Evolutionary conservation across 2,113 vertebrate species (phyloP), one percentile per base, ranked within the genome.

Genomic region (Anthoscopus minutus): DNA sequence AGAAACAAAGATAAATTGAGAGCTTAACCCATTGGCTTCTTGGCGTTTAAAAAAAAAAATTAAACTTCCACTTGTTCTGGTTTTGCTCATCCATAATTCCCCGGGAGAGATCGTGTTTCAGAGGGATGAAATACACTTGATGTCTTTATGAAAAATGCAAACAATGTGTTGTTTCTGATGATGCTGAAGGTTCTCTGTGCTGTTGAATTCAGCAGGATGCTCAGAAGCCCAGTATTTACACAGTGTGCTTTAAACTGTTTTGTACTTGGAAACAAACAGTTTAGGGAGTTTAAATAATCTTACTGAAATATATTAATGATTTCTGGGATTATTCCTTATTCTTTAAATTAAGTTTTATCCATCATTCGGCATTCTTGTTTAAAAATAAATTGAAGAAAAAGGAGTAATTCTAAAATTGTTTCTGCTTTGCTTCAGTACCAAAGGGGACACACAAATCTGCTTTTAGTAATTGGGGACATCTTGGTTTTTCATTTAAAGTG

Each of bases 1-100:
- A 97, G 95, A 86, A 97, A 96, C 95, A 96, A 96, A 96, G 96
- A 97, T 97, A 93, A 96, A 97, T 96, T 90, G 94, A 96, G 94
- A 97, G 96, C 90, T 97, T 97, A 97, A 97, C 96, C 96, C 93
- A n/a, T 81, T 97, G 96, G 93, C 94, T 97, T 95, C 92, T 96
- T 90, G 90, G 86, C 92, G 64, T 94, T 93, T 60, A 7, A 83
- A 92, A 80, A 90, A 93, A 92, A 94, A 94, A 88, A 92, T 90
- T 92, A 86, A 94, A 86, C 93, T 96, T 96, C 94, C 88, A 94
- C 92, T 97, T 89, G 88, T 81, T 96, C 95, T 94, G 96, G 6
- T 95, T 92, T 95, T 95, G 94, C 95, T 97, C 95, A 95, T 96
- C 95, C 61, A 6, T 93, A 94, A 90, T 92, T 94, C 96, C 88